phyloP scores from a whole-genome alignment of 2,888 invertebrate genomes.

The Notodonta dromedarius region DNA sequence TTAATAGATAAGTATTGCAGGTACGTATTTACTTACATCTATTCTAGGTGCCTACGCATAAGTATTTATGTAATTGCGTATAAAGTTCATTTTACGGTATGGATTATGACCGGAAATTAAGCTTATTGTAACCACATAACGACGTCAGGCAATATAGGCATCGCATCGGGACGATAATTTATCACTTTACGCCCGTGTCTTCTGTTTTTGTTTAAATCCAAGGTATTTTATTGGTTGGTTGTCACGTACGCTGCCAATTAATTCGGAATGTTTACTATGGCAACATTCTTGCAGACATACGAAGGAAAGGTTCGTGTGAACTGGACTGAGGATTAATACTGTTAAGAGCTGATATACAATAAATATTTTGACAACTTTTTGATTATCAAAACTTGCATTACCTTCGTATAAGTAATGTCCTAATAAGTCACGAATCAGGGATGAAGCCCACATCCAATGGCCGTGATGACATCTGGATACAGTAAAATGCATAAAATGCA shows the following conservation, averaged over 20 bases:
- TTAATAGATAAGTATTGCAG: too few relatives aligned
- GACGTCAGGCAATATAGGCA: background rate
- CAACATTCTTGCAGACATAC: slow-evolving; percentile 9
- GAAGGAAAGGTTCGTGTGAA: slow-evolving; percentile 19
- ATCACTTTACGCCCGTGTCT: slow-evolving; percentile 33
- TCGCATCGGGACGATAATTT: slow-evolving; percentile 29
- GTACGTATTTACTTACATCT: too few relatives aligned
- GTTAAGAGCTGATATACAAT: background rate
- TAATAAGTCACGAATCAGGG: too few relatives aligned
- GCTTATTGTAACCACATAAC: background rate
- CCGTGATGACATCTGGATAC: too few relatives aligned
- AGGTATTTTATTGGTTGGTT: slow-evolving; percentile 45
- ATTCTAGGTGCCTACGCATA: too few relatives aligned
- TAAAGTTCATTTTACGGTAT: too few relatives aligned
- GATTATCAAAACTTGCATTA: too few relatives aligned
- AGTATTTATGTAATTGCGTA: too few relatives aligned
- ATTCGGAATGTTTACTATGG: slow-evolving; percentile 1
- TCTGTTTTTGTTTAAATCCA: slow-evolving; percentile 37
- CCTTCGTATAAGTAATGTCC: too few relatives aligned
- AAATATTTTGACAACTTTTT: too few relatives aligned
- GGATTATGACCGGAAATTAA: background rate
- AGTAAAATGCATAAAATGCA: too few relatives aligned
- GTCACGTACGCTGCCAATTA: slow-evolving; percentile 21
- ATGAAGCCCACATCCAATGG: too few relatives aligned
- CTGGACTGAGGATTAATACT: background rate